Base-by-base conservation (phyloP, 2,113 vertebrate genomes). In the Cyanocitta stelleri region DNA sequence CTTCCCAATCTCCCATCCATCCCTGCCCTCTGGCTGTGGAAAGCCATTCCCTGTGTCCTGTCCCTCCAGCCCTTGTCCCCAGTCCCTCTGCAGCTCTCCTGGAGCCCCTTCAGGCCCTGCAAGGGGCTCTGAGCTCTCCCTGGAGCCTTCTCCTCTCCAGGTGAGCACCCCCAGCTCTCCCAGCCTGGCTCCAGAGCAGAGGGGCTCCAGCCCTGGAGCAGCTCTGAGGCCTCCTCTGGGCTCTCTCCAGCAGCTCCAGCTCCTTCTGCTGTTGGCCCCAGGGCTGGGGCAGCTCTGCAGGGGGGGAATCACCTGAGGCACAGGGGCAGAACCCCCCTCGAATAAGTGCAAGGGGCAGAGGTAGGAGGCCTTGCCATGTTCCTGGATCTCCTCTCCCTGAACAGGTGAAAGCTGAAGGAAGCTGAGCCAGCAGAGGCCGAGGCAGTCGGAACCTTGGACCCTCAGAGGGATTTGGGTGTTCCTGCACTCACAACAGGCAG, bases 211-310 rank as follows among this genome's bases (percentile, higher is more conserved):
- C 74, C 35, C 58, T 49, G 0, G 58, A 77, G 13, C 22, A 27
- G 0, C 58, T 33, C 75, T 0, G 0, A 1, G 12, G 20, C 13
- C 37, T 32, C 56, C 68, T 27, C 56, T 63, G 39, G 37, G 0
- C 27, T 72, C 1, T 1, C 22, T 62, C 26, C 46, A 62, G 26
- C 46, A 83, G 48, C 33, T 84, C 81, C 9, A 9, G 0, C 0
- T 37, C 39, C 68, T 26, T 4, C 1, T 21, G 56, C 13, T 54
- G 44, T 46, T 20, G 9, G 9, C 2, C 66, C 44, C 55, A 24
- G 30, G 55, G 54, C 79, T 52, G 68, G 7, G 68, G 56, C 68
- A 74, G 81, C 49, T 74, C 69, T 74, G 69, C 59, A 85, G 69
- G 49, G 21, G 69, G 41, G 29, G 11, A 8, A 41, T 55, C 49